phyloP scores from a whole-genome alignment of 2,113 vertebrate species.

The Cricetomys ansorgei region DNA sequence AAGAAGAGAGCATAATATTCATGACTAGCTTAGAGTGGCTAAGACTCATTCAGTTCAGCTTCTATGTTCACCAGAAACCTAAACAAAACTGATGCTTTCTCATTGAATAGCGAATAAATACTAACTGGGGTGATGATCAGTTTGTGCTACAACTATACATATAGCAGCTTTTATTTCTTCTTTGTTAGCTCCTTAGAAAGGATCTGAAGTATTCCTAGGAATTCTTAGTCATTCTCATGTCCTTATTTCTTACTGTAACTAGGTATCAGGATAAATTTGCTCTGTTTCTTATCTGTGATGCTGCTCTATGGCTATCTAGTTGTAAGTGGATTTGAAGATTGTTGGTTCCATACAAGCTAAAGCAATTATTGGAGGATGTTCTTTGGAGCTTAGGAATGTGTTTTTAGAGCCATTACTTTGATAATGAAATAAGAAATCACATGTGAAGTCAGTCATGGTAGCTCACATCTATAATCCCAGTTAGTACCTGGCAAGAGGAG shows the following conservation, averaged over 20 bases:
- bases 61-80: neutral
- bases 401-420: constrained; percentile 12
- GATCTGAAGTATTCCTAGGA: neutral
- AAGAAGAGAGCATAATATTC: neutral
- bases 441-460: neutral
- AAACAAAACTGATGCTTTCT: constrained; percentile 15
- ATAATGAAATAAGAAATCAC: constrained; percentile 1
- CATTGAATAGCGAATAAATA: neutral
- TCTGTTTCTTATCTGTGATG: neutral
- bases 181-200: constrained; percentile 2
- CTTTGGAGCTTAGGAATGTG: neutral
- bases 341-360: neutral
- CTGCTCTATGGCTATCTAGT: neutral
- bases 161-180: neutral
- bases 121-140: neutral
- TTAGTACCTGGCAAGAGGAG: neutral
- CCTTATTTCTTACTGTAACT: neutral
- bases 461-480: neutral
- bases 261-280: neutral
- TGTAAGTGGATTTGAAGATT: neutral
- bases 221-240: neutral
- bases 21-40: neutral
- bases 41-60: neutral
- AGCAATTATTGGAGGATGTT: neutral
- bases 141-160: neutral